A percentile compares a stretch with the other conserved stretches of the same genome.
These are phyloP conservation scores for Xanthia icteritia DNA, from an alignment of 2,888 invertebrate genomes.

Conservation along the genomic window DNA sequence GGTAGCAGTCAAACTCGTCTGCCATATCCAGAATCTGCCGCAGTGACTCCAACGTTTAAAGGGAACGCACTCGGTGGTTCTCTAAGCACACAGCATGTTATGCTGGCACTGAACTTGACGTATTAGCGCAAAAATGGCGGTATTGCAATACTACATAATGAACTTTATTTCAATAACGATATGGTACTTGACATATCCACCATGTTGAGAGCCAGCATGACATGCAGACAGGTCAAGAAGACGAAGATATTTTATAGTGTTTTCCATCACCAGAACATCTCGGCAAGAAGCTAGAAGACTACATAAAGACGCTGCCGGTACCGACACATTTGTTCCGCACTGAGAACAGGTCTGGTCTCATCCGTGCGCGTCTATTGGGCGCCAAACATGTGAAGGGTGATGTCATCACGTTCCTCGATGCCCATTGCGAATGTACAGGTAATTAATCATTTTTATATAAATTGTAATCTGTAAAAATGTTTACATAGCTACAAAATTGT, in stretches of 20 bases:
- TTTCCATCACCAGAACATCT: conserved; percentile 93
- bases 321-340: conserved; percentile 97
- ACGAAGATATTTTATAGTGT: background rate
- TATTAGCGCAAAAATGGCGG: background rate
- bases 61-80: no score
- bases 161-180: background rate
- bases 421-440: conserved; percentile 98
- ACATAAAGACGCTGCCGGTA: conserved; percentile 96
- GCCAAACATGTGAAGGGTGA: conserved; percentile 97
- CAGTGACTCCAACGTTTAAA: background rate
- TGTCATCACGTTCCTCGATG: conserved; percentile 98
- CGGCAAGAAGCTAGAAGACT: conserved; percentile 96
- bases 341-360: conserved; percentile 97
- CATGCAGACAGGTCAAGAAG: background rate
- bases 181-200: background rate
- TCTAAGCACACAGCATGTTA: background rate
- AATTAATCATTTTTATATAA: conserved; percentile 35
- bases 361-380: conserved; percentile 98
- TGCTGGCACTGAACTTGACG: background rate
- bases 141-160: background rate
- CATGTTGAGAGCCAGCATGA: background rate
- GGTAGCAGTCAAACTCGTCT: background rate
- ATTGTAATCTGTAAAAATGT: background rate
- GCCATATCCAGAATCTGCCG: background rate
- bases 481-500: background rate